phyloP scores from a whole-genome alignment of 2,797 vertebrate species.

The Melanotaenia parkinsoni region DNA sequence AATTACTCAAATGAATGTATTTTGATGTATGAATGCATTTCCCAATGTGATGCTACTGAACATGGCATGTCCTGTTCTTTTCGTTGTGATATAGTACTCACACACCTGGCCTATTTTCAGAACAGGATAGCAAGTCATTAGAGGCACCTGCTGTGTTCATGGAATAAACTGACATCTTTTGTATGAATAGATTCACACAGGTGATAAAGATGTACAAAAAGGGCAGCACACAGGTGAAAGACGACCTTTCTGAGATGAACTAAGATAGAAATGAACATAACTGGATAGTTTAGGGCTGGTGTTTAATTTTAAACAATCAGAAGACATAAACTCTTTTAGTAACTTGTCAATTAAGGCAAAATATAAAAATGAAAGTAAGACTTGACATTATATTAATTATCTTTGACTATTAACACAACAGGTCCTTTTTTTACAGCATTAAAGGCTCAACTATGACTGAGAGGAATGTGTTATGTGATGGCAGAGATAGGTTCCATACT shows the following conservation, averaged over 20 bases:
- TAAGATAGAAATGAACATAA: slow-evolving; percentile 10
- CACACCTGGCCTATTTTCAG: slow-evolving; percentile 13
- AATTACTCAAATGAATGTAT: background rate
- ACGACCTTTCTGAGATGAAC: background rate
- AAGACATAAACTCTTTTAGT: too few relatives aligned
- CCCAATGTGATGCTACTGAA: slow-evolving; percentile 21
- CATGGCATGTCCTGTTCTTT: slow-evolving; percentile 16
- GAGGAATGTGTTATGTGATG: slow-evolving; percentile 42
- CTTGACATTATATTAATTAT: background rate
- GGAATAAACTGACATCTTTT: slow-evolving; percentile 15
- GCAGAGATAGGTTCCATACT: slow-evolving; percentile 39
- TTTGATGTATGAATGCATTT: slow-evolving; percentile 8
- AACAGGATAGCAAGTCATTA: slow-evolving; percentile 17
- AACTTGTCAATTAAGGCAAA: background rate
- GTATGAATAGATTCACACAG: slow-evolving; percentile 10
- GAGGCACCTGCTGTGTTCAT: slow-evolving; percentile 20
- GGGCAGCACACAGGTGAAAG: background rate
- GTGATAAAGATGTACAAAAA: slow-evolving; percentile 18
- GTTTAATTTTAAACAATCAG: too few relatives aligned
- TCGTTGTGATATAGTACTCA: slow-evolving; percentile 13
- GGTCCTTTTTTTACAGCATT: slow-evolving; percentile 34
- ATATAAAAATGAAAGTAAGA: background rate
- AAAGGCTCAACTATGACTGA: slow-evolving; percentile 22
- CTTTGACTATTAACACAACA: slow-evolving; percentile 6
- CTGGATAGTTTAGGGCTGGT: background rate